Evolutionary conservation across 2,113 vertebrate genomes (phyloP).

Genomic region (Otolemur garnettii): DNA sequence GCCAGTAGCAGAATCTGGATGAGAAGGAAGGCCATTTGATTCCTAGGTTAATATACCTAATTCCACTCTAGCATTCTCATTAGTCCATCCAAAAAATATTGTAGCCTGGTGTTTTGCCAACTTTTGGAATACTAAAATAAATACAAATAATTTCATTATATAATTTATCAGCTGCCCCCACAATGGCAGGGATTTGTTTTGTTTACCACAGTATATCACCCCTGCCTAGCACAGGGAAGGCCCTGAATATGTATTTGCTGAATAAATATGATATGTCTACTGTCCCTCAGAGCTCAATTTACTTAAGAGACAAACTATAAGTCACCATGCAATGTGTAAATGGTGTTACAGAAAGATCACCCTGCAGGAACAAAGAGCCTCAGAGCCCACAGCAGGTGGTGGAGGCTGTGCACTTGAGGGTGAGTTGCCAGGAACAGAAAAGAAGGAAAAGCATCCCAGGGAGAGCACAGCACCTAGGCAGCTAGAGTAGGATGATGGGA

Average conservation of each 20-base stretch:
- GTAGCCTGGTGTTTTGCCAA: not conserved
- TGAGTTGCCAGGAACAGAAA: not conserved
- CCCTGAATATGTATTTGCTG: not conserved
- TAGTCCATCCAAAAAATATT: not conserved
- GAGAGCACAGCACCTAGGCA: not conserved
- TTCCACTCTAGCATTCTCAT: not conserved
- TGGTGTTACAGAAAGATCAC: not conserved
- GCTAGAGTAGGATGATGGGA: not conserved
- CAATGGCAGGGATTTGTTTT: not conserved
- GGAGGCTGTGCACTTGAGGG: not conserved
- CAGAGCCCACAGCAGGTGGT: not conserved
- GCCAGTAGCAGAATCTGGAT: not conserved
- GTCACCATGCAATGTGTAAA: not conserved
- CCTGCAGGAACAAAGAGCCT: not conserved
- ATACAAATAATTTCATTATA: not conserved
- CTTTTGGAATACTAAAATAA: not conserved
- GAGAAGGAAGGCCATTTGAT: not conserved
- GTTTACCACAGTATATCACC: not conserved
- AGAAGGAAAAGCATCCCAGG: not conserved
- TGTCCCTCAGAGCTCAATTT: slow-evolving; percentile 16
- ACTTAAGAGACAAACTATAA: not conserved
- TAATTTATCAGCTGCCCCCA: not conserved
- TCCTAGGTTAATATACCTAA: not conserved
- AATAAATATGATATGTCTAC: not conserved
- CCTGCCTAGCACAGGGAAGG: not conserved